Evolutionary conservation across 2,888 invertebrate species (phyloP).

Genomic region (Heliconius ethilla): DNA sequence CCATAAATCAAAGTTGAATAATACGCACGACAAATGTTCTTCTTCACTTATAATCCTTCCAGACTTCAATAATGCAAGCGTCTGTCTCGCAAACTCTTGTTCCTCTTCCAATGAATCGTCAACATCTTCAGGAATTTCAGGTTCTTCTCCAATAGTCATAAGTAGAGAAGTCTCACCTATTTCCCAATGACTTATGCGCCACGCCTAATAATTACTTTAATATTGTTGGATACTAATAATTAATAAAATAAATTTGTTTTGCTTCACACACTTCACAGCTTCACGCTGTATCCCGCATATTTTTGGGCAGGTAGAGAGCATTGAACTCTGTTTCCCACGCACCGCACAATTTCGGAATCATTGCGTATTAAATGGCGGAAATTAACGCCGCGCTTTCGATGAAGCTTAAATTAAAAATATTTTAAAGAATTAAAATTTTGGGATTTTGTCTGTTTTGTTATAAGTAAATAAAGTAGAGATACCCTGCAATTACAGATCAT

Average conservation of each 20-base stretch:
- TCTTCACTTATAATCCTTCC: constrained; percentile 64
- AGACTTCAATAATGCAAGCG: constrained; percentile 60
- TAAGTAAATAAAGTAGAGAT: not conserved
- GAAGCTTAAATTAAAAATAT: too few species aligned
- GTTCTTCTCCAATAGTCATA: constrained; percentile 58
- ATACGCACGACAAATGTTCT: constrained; percentile 62
- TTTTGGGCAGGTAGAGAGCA: too few species aligned
- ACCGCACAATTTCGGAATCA: too few species aligned
- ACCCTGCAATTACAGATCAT: not conserved
- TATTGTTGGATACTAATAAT: not conserved
- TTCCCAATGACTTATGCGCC: constrained; percentile 68
- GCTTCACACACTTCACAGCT: too few species aligned
- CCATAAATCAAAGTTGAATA: not conserved
- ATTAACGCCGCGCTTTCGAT: not conserved
- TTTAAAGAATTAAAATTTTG: not conserved
- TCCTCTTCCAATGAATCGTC: constrained; percentile 51
- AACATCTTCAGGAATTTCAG: constrained; percentile 44
- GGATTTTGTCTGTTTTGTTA: not conserved
- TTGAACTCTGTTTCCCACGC: too few species aligned
- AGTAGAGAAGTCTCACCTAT: constrained; percentile 61
- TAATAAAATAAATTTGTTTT: not conserved
- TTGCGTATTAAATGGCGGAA: not conserved
- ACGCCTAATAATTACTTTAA: constrained; percentile 51
- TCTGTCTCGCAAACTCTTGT: constrained; percentile 59
- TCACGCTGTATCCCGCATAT: too few species aligned